Conservation (phyloP, 1,140 invertebrate genomes). For the Philopotamus ludificatus region DNA sequence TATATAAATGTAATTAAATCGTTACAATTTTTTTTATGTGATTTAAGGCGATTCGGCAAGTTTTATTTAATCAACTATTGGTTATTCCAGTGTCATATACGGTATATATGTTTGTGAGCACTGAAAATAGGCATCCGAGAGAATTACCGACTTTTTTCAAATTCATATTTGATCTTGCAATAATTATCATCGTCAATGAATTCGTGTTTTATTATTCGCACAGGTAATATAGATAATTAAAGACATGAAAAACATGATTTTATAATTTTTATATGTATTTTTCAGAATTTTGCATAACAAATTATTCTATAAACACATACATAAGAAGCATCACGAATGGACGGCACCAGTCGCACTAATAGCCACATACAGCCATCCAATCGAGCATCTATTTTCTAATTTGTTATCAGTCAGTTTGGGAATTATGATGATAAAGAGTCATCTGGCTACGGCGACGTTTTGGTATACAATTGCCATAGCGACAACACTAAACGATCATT, state of each 20-base stretch:
- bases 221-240: slow-evolving; percentile 64
- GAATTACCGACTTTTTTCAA: slow-evolving; percentile 81
- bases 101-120: slow-evolving; percentile 64
- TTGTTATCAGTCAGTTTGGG: slow-evolving; percentile 77
- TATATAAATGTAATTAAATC: too few relatives aligned
- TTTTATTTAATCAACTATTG: slow-evolving; percentile 77
- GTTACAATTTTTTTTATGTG: neutral
- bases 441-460: slow-evolving; percentile 78
- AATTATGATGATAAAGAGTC: slow-evolving; percentile 76
- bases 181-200: slow-evolving; percentile 80
- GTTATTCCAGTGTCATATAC: slow-evolving; percentile 67
- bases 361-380: slow-evolving; percentile 82
- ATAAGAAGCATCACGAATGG: slow-evolving; percentile 87
- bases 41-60: slow-evolving; percentile 64
- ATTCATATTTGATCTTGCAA: slow-evolving; percentile 74
- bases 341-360: slow-evolving; percentile 82
- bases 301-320: slow-evolving; percentile 77
- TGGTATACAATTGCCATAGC: slow-evolving; percentile 80
- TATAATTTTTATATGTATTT: too few relatives aligned
- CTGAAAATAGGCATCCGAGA: slow-evolving; percentile 65
- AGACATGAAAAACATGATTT: too few relatives aligned
- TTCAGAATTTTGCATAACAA: slow-evolving; percentile 73
- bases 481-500: slow-evolving; percentile 84
- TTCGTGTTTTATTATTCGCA: slow-evolving; percentile 87
- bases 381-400: slow-evolving; percentile 85